phyloP scores from a whole-genome alignment of 2,888 invertebrate genomes.

The Habrosyne pyritoides region DNA sequence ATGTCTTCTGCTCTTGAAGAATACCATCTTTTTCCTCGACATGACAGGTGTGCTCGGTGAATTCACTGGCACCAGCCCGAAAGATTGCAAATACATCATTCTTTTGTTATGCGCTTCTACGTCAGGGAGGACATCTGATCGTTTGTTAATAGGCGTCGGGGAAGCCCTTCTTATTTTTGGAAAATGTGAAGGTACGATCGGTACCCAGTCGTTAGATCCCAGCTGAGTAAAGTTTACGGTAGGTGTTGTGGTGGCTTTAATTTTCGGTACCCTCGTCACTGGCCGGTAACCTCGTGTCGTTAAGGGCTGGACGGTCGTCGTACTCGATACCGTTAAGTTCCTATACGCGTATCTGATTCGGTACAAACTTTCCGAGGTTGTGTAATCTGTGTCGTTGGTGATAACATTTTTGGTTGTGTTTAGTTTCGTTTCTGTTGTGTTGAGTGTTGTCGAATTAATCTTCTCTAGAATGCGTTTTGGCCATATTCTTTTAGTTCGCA shows the following conservation, averaged over 20 bases:
- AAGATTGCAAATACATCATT: slow-evolving; percentile 64
- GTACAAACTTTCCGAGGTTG: slow-evolving; percentile 49
- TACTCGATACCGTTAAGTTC: slow-evolving; percentile 36
- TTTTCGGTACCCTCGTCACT: slow-evolving; percentile 66
- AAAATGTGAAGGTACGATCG: slow-evolving; percentile 71
- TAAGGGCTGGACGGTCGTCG: slow-evolving; percentile 41
- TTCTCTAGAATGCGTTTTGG: slow-evolving; percentile 63
- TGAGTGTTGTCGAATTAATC: slow-evolving; percentile 44
- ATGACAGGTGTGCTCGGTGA: slow-evolving; percentile 38
- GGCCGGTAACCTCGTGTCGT: slow-evolving; percentile 62
- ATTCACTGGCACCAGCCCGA: slow-evolving; percentile 61
- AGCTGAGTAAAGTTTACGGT: slow-evolving; percentile 50
- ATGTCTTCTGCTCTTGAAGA: slow-evolving; percentile 58
- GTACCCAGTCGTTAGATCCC: slow-evolving; percentile 73
- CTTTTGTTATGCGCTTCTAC: slow-evolving; percentile 45
- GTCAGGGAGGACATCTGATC: slow-evolving; percentile 48
- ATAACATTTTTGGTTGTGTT: slow-evolving; percentile 43
- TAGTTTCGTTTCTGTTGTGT: slow-evolving; percentile 40
- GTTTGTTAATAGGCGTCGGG: slow-evolving; percentile 48
- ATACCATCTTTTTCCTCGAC: slow-evolving; percentile 58
- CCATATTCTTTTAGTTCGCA: slow-evolving; percentile 78
- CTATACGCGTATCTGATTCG: slow-evolving; percentile 50
- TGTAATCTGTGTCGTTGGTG: slow-evolving; percentile 48
- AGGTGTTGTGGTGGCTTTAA: slow-evolving; percentile 49
- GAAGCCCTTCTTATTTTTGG: slow-evolving; percentile 44